These are phyloP conservation scores for Heliopora coerulea DNA, from an alignment of 92 coral and sea anemone genomes.

Conservation along the genomic window DNA sequence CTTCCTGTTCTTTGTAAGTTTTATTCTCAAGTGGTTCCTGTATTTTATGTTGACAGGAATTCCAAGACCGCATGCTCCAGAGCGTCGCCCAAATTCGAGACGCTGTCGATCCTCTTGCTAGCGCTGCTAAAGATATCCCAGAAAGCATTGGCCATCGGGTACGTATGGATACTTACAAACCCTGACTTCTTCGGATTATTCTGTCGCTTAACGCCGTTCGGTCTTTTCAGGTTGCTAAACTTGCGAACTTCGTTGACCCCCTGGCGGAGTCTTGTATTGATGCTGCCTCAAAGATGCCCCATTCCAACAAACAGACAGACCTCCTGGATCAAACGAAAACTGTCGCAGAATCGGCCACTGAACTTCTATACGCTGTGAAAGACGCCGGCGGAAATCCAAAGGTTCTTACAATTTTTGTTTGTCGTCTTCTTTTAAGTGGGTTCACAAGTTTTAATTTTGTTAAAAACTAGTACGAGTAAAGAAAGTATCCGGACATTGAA, in stretches of 20 bases:
- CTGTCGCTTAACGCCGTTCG: no score
- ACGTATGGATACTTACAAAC: no score
- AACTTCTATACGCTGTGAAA: conserved; percentile 87
- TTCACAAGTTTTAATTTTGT: no score
- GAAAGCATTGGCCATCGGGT: conserved; percentile 94
- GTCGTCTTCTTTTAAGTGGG: no score
- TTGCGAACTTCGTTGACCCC: conserved; percentile 87
- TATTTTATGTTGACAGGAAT: conserved; percentile 59
- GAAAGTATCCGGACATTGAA: no score
- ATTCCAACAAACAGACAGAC: conserved; percentile 81
- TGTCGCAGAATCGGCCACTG: conserved; percentile 97
- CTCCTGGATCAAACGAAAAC: conserved; percentile 95
- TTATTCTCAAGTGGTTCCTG: neutral
- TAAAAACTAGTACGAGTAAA: no score
- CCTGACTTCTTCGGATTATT: no score
- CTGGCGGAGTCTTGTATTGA: conserved; percentile 82
- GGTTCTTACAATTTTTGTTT: conserved; percentile 46
- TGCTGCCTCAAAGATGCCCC: conserved; percentile 88
- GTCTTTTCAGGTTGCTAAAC: conserved; percentile 86
- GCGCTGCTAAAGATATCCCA: conserved; percentile 86
- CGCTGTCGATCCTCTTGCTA: conserved; percentile 81
- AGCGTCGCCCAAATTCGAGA: conserved; percentile 78
- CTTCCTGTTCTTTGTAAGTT: neutral
- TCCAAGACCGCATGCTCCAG: conserved; percentile 96
- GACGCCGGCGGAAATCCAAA: conserved; percentile 97